Evolutionary conservation across 2,888 invertebrate genomes (phyloP).

Genomic region (Dromius quadrimaculatus): DNA sequence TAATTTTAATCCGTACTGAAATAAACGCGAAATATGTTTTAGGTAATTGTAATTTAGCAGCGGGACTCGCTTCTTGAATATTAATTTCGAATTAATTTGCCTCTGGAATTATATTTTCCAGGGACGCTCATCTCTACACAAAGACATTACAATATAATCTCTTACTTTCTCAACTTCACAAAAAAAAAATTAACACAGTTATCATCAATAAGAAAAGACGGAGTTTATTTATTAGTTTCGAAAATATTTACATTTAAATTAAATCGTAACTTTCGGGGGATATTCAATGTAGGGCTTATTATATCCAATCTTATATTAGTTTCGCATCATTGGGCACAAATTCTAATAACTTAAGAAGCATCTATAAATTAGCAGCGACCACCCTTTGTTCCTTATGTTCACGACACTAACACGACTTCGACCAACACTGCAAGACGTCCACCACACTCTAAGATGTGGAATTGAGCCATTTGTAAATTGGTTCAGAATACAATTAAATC

Average conservation of each 20-base stretch:
- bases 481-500: constrained; percentile 62
- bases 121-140: constrained; percentile 21
- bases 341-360: background rate
- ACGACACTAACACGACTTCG: too few relatives aligned
- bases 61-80: constrained; percentile 44
- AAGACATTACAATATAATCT: constrained; percentile 39
- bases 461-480: constrained; percentile 59
- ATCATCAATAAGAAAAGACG: too few relatives aligned
- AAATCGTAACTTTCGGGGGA: too few relatives aligned
- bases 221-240: too few relatives aligned
- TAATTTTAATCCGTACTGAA: constrained; percentile 49
- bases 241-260: too few relatives aligned
- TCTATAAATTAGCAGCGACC: constrained; percentile 1
- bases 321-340: background rate
- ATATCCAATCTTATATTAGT: too few relatives aligned
- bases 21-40: constrained; percentile 51
- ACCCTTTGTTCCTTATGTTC: constrained; percentile 2
- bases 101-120: constrained; percentile 40
- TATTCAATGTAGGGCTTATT: too few relatives aligned
- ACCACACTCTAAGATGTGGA: constrained; percentile 29
- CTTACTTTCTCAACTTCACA: constrained; percentile 16
- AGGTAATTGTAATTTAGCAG: constrained; percentile 51
- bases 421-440: constrained; percentile 18
- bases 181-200: constrained; percentile 6
- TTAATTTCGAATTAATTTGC: constrained; percentile 52